Percentiles rank a stretch among this genome's conserved stretches.
Conservation (phyloP, 2,113 vertebrate genomes). For the Eudyptes chrysolophus region DNA sequence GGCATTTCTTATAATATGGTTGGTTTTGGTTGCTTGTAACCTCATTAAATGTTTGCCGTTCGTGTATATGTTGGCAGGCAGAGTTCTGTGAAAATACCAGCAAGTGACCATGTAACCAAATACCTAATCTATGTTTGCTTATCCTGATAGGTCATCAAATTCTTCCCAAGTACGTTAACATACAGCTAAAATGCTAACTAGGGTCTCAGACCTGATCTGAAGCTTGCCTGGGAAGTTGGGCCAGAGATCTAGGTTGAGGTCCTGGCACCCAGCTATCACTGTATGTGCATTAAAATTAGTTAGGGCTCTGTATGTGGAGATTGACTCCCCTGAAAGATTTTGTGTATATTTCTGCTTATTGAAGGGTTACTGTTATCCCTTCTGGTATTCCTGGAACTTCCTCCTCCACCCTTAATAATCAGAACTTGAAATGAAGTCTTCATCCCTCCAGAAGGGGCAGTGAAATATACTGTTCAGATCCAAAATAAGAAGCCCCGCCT, state of each 20-base stretch:
- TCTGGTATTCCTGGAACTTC: neutral
- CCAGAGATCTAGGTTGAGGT: neutral
- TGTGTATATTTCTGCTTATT: neutral
- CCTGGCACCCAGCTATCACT: neutral
- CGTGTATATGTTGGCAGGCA: neutral
- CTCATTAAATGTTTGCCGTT: neutral
- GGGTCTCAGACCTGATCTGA: neutral
- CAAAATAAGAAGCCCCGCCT: neutral
- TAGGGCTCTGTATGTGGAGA: neutral
- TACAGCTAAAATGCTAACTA: neutral
- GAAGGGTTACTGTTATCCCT: neutral
- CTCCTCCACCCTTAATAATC: neutral
- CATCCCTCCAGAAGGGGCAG: neutral
- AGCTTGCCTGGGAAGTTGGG: neutral
- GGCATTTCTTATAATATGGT: neutral
- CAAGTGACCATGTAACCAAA: conserved; percentile 16
- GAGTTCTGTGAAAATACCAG: conserved; percentile 20
- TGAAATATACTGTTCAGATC: neutral
- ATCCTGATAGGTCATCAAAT: neutral
- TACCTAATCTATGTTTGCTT: neutral
- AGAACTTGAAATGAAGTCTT: neutral
- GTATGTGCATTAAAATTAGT: neutral
- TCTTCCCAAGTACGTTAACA: neutral
- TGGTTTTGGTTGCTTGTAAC: neutral
- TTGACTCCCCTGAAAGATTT: neutral